Conservation (phyloP, 2,888 invertebrate species). For the Caenorhabditis macrosperma region DNA sequence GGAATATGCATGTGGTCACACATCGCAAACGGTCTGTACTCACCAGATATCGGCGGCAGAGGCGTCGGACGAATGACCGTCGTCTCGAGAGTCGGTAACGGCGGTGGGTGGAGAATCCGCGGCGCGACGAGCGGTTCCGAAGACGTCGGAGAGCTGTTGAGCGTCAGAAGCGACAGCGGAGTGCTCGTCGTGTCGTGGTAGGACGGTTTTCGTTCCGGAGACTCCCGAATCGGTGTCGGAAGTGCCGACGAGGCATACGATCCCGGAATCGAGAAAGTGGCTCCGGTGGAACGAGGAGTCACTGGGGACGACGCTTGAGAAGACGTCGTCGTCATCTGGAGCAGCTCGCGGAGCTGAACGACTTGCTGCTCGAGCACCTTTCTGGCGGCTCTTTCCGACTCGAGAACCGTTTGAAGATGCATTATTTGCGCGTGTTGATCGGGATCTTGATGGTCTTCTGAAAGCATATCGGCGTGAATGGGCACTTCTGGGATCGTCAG, state of each 20-base stretch:
- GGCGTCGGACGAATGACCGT: conserved; percentile 70
- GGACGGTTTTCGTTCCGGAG: conserved; percentile 52
- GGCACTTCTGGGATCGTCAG: too few species aligned
- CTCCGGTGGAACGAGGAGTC: conserved; percentile 26
- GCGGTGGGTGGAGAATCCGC: conserved; percentile 23
- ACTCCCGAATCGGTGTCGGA: conserved; percentile 38
- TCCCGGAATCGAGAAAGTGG: conserved; percentile 17
- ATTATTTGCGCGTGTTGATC: conserved; percentile 65
- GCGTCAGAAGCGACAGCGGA: conserved; percentile 39
- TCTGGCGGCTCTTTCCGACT: conserved; percentile 66
- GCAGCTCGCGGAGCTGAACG: conserved; percentile 56
- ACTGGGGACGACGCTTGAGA: conserved; percentile 42
- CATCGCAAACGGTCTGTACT: background rate
- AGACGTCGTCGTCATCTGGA: conserved; percentile 43
- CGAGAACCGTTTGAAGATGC: conserved; percentile 73
- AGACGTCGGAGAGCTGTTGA: conserved; percentile 49
- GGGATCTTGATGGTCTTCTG: conserved; percentile 55
- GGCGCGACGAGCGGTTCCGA: conserved; percentile 29
- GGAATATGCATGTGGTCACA: conserved; percentile 8
- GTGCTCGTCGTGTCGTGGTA: conserved; percentile 42
- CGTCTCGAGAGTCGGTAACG: conserved; percentile 48
- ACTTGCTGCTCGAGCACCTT: conserved; percentile 65
- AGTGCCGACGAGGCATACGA: conserved; percentile 42
- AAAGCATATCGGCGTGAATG: too few species aligned
- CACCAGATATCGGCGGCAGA: conserved; percentile 65